Evolutionary conservation across 2,888 invertebrate species (phyloP).

Genomic region (Nudaria mundana): DNA sequence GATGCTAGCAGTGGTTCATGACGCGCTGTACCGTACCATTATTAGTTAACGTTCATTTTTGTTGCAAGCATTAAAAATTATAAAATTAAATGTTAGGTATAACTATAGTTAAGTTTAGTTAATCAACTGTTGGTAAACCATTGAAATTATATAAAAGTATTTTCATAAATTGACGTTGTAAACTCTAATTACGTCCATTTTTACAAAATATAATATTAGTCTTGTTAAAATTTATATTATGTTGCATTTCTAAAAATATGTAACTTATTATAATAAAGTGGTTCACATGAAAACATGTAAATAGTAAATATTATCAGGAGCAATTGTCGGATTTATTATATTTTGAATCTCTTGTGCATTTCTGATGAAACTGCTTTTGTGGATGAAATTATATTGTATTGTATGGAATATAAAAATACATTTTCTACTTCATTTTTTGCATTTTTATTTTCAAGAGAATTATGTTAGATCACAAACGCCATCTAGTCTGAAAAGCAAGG

Average conservation of each 20-base stretch:
- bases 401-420: conserved; percentile 58
- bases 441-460: conserved; percentile 4
- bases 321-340: conserved; percentile 59
- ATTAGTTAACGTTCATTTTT: conserved; percentile 41
- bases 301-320: conserved; percentile 59
- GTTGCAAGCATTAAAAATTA: conserved; percentile 37
- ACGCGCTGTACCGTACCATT: conserved; percentile 44
- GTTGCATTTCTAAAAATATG: conserved; percentile 68
- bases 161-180: conserved; percentile 58
- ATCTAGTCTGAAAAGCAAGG: too few species aligned
- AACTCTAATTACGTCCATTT: conserved; percentile 69
- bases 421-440: conserved; percentile 52
- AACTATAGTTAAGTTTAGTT: conserved; percentile 71
- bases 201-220: conserved; percentile 52
- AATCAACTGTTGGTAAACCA: conserved; percentile 62
- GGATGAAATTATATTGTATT: conserved; percentile 67
- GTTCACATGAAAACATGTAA: conserved; percentile 56
- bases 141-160: conserved; percentile 52
- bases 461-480: too few species aligned
- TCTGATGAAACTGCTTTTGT: conserved; percentile 69
- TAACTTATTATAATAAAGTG: conserved; percentile 52
- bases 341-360: conserved; percentile 77
- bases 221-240: conserved; percentile 44
- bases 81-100: conserved; percentile 46
- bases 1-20: conserved; percentile 29